Evolutionary conservation across 2,888 invertebrate genomes (phyloP).

Genomic region (Andrena trimmerana): DNA sequence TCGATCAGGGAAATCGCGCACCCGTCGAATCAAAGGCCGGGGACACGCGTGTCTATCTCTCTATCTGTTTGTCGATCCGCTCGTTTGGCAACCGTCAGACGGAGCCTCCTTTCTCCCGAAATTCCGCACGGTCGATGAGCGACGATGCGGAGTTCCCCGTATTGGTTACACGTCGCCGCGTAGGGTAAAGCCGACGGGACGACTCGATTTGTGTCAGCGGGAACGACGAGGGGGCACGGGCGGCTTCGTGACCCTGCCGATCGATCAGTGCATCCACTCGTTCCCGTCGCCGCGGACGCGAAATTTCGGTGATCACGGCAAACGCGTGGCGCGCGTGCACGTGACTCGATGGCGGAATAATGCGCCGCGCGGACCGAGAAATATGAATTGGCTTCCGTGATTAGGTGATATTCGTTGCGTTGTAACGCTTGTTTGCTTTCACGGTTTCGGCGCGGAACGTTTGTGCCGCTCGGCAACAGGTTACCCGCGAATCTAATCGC

Average conservation of each 20-base stretch:
- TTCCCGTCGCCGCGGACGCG: constrained; percentile 12
- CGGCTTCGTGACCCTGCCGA: constrained; percentile 36
- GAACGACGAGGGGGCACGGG: constrained; percentile 21
- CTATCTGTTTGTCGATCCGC: constrained; percentile 21
- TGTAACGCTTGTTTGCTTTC: constrained; percentile 14
- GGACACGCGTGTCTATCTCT: not conserved
- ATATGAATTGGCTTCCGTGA: constrained; percentile 47
- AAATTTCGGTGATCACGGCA: constrained; percentile 13
- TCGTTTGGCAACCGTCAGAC: constrained; percentile 15
- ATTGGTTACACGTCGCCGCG: not conserved
- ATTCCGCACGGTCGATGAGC: constrained; percentile 2
- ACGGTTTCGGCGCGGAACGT: not conserved
- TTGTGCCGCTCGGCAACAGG: constrained; percentile 44
- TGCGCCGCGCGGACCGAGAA: constrained; percentile 6
- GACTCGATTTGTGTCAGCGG: constrained; percentile 47
- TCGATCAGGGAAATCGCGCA: constrained; percentile 46
- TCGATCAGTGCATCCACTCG: constrained; percentile 43
- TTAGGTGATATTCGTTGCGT: constrained; percentile 29
- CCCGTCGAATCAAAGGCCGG: constrained; percentile 27
- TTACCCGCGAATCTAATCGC: constrained; percentile 30
- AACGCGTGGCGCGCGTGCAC: not conserved
- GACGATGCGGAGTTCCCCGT: not conserved
- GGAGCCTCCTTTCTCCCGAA: constrained; percentile 8
- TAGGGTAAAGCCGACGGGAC: constrained; percentile 35
- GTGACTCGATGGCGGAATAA: not conserved